Base-by-base conservation (phyloP, 2,113 vertebrate species). In the Empidonax alnorum region DNA sequence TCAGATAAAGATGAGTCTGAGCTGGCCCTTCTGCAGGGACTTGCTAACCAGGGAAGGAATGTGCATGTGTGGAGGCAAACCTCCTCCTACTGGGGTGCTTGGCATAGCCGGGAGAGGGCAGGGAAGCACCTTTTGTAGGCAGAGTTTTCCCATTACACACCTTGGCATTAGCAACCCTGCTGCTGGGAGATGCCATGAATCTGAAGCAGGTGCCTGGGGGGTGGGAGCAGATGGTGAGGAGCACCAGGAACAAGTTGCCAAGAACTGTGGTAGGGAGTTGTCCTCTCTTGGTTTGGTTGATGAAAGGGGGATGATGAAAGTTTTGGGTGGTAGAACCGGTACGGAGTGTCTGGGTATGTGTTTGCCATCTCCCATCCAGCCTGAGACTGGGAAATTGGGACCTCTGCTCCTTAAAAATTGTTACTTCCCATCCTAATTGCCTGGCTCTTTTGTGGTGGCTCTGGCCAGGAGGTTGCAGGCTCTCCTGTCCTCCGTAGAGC, bases 401-500 rank as follows among this genome's bases (percentile, higher is more conserved):
- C 27, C 0, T 3, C 12, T 62, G 39, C 42, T 76, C 25, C 56
- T 47, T 82, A n/a, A 53, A 74, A 67, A 37, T 46, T 47, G 33
- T 49, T 47, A 10, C 4, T 46, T 89, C n/a, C 39, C 4, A 2
- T 62, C 15, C 10, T 20, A 7, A 41, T 74, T 59, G 41, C 19
- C 5, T 46, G 22, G 30, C 37, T 73, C 66, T 69, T 69, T 9
- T 9, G 21, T 30, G 25, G 31, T 74, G 61, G 41, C 28, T 12
- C 47, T 79, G 62, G 15, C 42, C 63, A 53, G 0, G 8, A 58
- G 37, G 28, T 72, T 37, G 37, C 27, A 25, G 0, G 0, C 53
- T 80, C 0, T 0, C 23, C n/a, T 62, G 28, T 49, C 37, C 27
- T 52, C 41, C 58, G 27, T 12, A 14, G 49, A 22, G 27, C 0